Conservation (phyloP, 2,113 vertebrate species). For the Anseranas semipalmata region DNA sequence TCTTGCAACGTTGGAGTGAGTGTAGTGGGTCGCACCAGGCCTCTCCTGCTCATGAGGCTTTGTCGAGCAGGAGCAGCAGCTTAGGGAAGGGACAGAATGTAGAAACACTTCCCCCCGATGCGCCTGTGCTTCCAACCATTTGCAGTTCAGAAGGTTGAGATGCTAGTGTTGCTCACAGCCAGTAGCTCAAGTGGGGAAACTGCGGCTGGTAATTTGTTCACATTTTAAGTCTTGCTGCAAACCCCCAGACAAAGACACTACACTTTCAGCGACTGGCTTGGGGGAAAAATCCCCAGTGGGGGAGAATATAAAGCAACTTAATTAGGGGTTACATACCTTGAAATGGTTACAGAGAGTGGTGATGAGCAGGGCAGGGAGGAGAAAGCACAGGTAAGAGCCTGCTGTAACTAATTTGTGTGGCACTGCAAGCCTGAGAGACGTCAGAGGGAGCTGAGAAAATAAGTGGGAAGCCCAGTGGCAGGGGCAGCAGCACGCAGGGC, state of each 20-base stretch:
- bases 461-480: not conserved
- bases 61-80: not conserved
- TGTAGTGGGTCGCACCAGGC: not conserved
- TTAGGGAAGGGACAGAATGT: not conserved
- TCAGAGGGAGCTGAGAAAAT: not conserved
- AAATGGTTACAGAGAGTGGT: not conserved
- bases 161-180: not conserved
- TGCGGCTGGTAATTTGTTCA: not conserved
- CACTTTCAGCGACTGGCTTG: not conserved
- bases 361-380: not conserved
- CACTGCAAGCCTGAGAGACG: not conserved
- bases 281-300: not conserved
- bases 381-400: not conserved
- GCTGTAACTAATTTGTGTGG: not conserved
- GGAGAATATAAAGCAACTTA: not conserved
- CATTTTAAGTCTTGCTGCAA: not conserved
- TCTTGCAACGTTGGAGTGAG: accelerated
- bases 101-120: not conserved
- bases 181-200: not conserved
- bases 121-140: not conserved
- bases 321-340: not conserved
- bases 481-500: not conserved
- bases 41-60: not conserved
- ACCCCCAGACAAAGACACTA: not conserved
- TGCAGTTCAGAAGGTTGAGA: not conserved